Evolutionary conservation across 1,140 invertebrate species (phyloP), one percentile per base, ranked within the genome.

Genomic region (Maconellicoccus hirsutus): DNA sequence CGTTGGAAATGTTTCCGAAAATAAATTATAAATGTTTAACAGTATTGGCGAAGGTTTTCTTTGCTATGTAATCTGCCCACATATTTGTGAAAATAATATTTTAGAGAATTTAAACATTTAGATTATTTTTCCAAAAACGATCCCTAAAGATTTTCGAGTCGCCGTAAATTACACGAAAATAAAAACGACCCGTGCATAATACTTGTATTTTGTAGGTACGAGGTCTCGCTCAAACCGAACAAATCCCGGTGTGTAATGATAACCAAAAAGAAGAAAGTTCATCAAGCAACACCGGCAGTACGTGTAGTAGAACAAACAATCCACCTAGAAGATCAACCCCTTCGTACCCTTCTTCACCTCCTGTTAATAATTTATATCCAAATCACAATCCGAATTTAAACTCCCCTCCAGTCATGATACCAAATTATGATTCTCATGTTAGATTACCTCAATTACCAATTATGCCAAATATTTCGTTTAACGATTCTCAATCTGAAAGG

Each of bases 201-300:
- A n/a, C 12, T 33, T 27, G 66, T 6, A 19, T 52, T 22, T 73
- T 75, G 0, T 69, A 79, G 78, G 86, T 93, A 21, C 83, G 89
- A 21, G 90, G 90, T 1, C 78, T 92, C 33, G 87, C 88, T 0
- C 87, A 88, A 72, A 88, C 89, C 71, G 87, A 89, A 73, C 81
- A 75, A 38, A 75, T 78, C 21, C 77, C 77, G 10, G 73, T 77
- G 70, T 75, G 72, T 27, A 70, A 61, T 8, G 72, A 25, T 2
- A 66, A 26, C 25, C 21, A 66, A 23, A 23, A 66, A 66, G 25
- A 66, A 14, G 61, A 66, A 25, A 26, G 6, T 3, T 8, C 19
- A 3, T 23, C 10, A 1, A 23, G 61, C 16, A 66, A 66, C 25
- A 66, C 61, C 1, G 19, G 61, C 19, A 66, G 61, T 66, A 66